Evolutionary conservation across 2,113 vertebrate genomes (phyloP), one percentile per base, ranked within the genome.

Genomic region (Pelusios castaneus): DNA sequence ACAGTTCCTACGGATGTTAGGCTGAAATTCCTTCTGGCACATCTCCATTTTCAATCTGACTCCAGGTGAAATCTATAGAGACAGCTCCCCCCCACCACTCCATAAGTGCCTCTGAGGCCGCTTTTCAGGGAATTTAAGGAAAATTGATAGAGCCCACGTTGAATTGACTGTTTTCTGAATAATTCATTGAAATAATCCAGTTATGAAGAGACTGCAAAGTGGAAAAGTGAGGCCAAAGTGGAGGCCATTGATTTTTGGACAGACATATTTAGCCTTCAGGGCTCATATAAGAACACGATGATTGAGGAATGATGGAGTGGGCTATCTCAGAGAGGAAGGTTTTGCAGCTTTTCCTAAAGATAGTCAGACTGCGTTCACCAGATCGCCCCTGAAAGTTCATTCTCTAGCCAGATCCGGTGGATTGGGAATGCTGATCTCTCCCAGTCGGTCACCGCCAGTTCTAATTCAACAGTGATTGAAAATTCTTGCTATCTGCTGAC

Each of bases 1-100:
- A 76, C 12, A 5, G 24, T 16, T 76, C 21, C 24, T 45, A 45
- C 27, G 73, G 25, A 4, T 76, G 5, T 76, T 76, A 76, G 22
- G 73, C 41, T 43, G 73, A 76, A 45, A 73, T 1, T 0, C 47
- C 58, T 27, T 85, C 29, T 5, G 3, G 27, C 29, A 43, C 5
- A 14, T 27, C 45, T 49, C 0, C 0, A 34, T 41, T 41, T 14
- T 58, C 51, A 49, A 63, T 25, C 0, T 0, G 45, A 51, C 55
- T 85, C 47, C 1, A 0, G 0, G 0, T 55, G 58, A 76, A 84
- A 54, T 43, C n/a, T 94, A 10, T 75, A 55, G 8, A 52, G 85
- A 13, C 58, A 22, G 22, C n/a, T 54, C 16, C 58, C 47, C 21
- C 43, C 82, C 77, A 43, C 56, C 12, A 1, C n/a, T n/a, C n/a